Base-by-base conservation (phyloP, 1,140 invertebrate species). In the Bactericera cockerelli region DNA sequence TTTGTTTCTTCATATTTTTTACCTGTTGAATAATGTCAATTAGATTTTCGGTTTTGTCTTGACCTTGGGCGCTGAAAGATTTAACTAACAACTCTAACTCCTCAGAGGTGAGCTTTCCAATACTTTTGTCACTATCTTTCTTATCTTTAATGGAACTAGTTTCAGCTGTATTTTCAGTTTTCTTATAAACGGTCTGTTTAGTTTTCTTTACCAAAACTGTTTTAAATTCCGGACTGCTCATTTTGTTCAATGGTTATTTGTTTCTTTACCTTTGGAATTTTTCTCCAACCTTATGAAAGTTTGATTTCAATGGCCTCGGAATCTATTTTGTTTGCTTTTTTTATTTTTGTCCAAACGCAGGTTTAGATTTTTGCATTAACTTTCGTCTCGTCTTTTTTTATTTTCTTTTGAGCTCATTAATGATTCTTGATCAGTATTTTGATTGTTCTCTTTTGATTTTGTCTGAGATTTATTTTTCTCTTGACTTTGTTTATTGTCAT, bases 11-110 rank as follows among this genome's bases (percentile, higher is more conserved):
- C 13, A n/a, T n/a, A 19, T 16, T 49, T 49, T 22, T 4, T 4
- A 49, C 42, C 19, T 49, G 4, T 49, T 49, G 4, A n/a, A 49
- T 49, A 49, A 49, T 49, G 8, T 49, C 42, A 49, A 49, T 49
- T n/a, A 49, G 8, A n/a, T 49, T 49, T 19, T 49, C 42, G 13
- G 4, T 31, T 49, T 49, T 49, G 4, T 49, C 42, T 49, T 49
- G 42, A 16, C n/a, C 22, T 16, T 49, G 6, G 6, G 42, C 22
- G 19, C 22, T 4, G n/a, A 49, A 49, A 4, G 42, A 6, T 6
- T 49, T 22, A 4, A 49, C 42, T 10, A 49, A 16, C 22, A 49
- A 49, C n/a, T 49, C 22, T n/a, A 49, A 49, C 19, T 49, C 42
- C 19, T 49, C 42, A 49, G 19, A 49, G 22, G 42, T 10, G 6